Percentiles rank a stretch among this genome's conserved stretches.
Conservation (phyloP, 2,113 vertebrate species). For the Addax nasomaculatus region DNA sequence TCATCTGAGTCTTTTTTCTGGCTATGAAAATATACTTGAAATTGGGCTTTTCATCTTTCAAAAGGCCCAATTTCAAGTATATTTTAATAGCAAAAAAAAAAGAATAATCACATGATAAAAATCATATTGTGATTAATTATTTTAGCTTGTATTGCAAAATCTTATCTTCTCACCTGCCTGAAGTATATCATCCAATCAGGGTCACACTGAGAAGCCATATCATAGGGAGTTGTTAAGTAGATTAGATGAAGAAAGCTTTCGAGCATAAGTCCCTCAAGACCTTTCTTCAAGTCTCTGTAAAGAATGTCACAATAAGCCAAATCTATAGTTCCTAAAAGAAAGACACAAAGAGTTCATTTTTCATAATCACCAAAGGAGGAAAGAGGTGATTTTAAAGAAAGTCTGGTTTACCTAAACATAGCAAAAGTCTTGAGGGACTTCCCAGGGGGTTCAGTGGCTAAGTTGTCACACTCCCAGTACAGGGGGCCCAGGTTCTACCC, state of each 20-base stretch:
- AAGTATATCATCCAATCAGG: constrained; percentile 96
- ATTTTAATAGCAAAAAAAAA: background rate
- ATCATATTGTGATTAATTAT: background rate
- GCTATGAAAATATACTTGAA: background rate
- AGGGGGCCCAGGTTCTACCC: background rate
- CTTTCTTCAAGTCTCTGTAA: constrained; percentile 89
- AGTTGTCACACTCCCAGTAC: background rate
- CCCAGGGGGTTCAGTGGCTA: background rate
- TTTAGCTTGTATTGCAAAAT: background rate
- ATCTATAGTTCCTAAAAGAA: constrained; percentile 89
- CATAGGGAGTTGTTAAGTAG: constrained; percentile 93
- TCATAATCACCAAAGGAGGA: background rate
- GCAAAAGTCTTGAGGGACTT: background rate
- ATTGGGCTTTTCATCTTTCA: background rate
- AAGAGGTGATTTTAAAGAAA: background rate
- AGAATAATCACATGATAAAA: background rate
- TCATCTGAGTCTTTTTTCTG: background rate
- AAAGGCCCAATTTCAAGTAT: background rate
- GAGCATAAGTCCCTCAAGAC: constrained; percentile 92
- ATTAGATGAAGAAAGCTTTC: constrained; percentile 91
- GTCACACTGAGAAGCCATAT: constrained; percentile 84
- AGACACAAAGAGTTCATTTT: background rate
- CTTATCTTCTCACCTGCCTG: constrained; percentile 84
- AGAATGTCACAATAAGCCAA: constrained; percentile 87
- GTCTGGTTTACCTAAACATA: background rate